A percentile compares a stretch with the other conserved stretches of the same genome.
Conservation (phyloP, 2,797 vertebrate genomes). For the Scleropages formosus region DNA sequence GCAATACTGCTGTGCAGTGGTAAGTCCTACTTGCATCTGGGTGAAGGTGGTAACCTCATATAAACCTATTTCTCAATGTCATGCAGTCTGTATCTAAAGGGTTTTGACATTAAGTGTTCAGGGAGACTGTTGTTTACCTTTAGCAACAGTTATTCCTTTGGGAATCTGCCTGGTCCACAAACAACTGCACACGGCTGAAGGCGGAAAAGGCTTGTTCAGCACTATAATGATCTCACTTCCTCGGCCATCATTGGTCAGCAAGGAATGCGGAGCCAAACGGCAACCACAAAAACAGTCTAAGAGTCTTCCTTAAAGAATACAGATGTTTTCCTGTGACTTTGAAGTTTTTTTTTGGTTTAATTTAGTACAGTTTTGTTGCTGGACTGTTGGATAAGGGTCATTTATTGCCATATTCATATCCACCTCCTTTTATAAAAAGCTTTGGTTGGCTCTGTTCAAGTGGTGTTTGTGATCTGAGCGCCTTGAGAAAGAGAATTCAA, state of each 20-base stretch:
- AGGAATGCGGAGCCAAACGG: slow-evolving; percentile 17
- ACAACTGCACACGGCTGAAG: neutral
- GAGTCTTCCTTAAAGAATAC: slow-evolving; percentile 15
- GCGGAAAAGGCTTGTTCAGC: slow-evolving; percentile 39
- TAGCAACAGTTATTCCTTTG: neutral
- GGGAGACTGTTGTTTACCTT: slow-evolving; percentile 7
- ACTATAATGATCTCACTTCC: slow-evolving; percentile 48
- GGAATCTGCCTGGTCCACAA: slow-evolving; percentile 2
- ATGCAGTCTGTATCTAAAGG: neutral
- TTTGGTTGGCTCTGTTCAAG: neutral
- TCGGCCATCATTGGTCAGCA: slow-evolving; percentile 40
- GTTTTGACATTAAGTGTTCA: neutral
- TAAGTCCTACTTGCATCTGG: neutral
- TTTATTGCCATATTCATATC: neutral
- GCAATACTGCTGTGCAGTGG: neutral
- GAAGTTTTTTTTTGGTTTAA: neutral
- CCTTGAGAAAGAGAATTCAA: neutral
- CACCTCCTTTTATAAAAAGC: neutral
- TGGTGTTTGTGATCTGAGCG: neutral
- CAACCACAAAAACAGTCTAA: slow-evolving; percentile 28
- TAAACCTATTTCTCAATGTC: neutral
- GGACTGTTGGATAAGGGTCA: neutral
- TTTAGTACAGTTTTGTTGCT: neutral
- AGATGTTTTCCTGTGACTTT: slow-evolving; percentile 23
- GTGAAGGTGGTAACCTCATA: neutral